Evolutionary conservation across 2,797 vertebrate species (phyloP).

Genomic region (Artibeus lituratus): DNA sequence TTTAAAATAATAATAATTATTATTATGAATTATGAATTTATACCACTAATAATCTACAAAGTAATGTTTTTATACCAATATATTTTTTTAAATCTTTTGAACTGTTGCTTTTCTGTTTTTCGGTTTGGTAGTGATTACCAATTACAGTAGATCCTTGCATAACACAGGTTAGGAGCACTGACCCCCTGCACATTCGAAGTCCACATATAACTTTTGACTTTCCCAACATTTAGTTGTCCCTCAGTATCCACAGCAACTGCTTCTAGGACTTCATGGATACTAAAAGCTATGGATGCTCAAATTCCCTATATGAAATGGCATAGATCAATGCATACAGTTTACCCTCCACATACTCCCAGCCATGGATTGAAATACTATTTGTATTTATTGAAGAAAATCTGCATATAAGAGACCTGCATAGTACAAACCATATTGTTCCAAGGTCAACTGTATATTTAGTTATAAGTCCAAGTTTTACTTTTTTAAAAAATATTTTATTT

Average conservation of each 20-base stretch:
- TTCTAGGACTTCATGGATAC: background rate
- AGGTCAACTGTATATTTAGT: background rate
- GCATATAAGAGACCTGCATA: background rate
- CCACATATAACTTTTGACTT: background rate
- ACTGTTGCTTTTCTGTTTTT: conserved; percentile 16
- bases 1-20: background rate
- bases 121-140: background rate
- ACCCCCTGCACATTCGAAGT: background rate
- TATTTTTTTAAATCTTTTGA: background rate
- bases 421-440: background rate
- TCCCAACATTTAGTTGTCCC: background rate
- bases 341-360: background rate
- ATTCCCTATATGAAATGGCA: background rate
- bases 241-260: background rate
- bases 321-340: background rate
- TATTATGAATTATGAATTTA: background rate
- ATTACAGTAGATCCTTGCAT: background rate
- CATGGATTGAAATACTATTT: background rate
- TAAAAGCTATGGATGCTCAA: background rate
- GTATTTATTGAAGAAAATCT: background rate
- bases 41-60: background rate
- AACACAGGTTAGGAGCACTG: too few relatives aligned
- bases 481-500: too few relatives aligned
- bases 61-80: background rate
- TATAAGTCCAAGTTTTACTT: conserved; percentile 24